phyloP scores from a whole-genome alignment of 1,140 invertebrate species.

The Philaenus spumarius region DNA sequence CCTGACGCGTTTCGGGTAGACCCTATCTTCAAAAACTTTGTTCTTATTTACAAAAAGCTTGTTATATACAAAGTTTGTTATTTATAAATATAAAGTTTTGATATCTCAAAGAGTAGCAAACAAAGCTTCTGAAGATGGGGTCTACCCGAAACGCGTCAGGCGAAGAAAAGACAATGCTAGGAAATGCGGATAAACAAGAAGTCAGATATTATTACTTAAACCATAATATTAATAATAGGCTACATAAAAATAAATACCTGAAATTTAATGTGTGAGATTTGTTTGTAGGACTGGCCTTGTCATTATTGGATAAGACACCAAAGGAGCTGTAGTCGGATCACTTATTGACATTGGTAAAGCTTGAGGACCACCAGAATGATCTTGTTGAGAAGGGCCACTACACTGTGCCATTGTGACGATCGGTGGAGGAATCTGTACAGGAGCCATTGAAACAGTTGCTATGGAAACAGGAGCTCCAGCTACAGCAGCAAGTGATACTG shows the following conservation, averaged over 20 bases:
- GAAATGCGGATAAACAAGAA: no score
- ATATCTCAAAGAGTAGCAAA: no score
- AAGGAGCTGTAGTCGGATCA: slow-evolving; percentile 41
- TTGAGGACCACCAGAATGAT: slow-evolving; percentile 41
- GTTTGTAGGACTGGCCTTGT: slow-evolving; percentile 38
- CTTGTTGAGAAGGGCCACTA: slow-evolving; percentile 6
- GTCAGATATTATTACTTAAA: no score
- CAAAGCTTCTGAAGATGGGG: no score
- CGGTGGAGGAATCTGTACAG: slow-evolving; percentile 47
- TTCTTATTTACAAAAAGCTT: no score
- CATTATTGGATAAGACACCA: slow-evolving; percentile 67
- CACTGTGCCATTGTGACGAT: slow-evolving; percentile 50
- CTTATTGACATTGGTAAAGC: slow-evolving; percentile 39
- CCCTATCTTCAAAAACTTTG: no score
- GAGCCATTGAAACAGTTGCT: slow-evolving; percentile 50
- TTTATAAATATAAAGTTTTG: no score
- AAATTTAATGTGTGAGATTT: neutral
- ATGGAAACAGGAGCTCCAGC: slow-evolving; percentile 46
- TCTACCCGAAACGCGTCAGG: no score
- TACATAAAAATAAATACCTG: neutral
- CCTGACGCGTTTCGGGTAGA: no score
- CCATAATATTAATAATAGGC: no score
- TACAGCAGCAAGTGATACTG: slow-evolving; percentile 52
- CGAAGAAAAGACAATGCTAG: no score
- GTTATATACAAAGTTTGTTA: no score